Percentiles rank a stretch among this genome's conserved stretches.
phyloP scores from a whole-genome alignment of 2,113 vertebrate genomes.

The Catharus fuscescens region DNA sequence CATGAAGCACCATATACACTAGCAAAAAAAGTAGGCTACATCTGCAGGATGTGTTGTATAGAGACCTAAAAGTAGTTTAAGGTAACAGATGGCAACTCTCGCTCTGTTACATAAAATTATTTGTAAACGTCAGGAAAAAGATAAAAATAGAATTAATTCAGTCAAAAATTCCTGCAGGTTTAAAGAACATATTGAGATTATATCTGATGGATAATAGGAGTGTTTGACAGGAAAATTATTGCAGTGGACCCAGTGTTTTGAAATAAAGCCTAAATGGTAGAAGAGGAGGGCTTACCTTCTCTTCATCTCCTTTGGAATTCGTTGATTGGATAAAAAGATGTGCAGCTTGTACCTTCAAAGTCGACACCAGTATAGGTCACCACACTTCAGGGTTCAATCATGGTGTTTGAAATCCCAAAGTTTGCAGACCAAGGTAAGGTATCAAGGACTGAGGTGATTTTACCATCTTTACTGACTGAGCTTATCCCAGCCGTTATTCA shows the following conservation, averaged over 20 bases:
- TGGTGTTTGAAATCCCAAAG: background rate
- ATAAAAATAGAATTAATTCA: conserved; percentile 64
- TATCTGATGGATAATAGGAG: background rate
- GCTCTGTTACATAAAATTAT: conserved; percentile 65
- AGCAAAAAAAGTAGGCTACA: conserved; percentile 57
- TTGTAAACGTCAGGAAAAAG: conserved; percentile 64
- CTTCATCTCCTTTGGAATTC: background rate
- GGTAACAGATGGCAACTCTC: conserved; percentile 55
- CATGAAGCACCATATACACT: background rate
- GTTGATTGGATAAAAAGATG: background rate
- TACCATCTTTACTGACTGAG: background rate
- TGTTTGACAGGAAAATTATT: background rate
- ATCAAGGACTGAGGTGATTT: background rate
- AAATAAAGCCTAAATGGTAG: background rate
- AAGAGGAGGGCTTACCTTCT: background rate
- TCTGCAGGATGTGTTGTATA: conserved; percentile 44
- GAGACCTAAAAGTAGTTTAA: conserved; percentile 63
- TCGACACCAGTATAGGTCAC: background rate
- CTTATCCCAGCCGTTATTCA: background rate
- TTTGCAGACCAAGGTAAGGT: background rate
- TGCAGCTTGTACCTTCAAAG: background rate
- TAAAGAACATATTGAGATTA: conserved; percentile 27
- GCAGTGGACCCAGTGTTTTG: background rate
- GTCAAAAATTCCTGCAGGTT: conserved; percentile 40
- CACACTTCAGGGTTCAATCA: background rate